These are phyloP conservation scores for Oncorhynchus tshawytscha DNA, from an alignment of 2,113 vertebrate genomes.

Conservation along the genomic window DNA sequence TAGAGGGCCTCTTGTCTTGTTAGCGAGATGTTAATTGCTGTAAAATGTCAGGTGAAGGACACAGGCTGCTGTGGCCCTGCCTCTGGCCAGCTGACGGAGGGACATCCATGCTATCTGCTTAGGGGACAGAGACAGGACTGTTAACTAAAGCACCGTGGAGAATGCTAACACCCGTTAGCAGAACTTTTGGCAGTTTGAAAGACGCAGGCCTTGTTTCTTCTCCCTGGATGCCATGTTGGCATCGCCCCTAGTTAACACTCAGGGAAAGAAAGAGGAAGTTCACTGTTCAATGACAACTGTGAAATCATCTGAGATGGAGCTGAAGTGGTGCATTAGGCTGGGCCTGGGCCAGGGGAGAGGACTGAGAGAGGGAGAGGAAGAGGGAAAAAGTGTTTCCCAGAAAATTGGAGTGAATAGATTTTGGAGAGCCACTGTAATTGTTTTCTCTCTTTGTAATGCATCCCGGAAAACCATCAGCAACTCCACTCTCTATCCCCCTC, in stretches of 20 bases:
- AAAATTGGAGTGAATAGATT: conserved; percentile 52
- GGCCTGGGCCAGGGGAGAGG: conserved; percentile 40
- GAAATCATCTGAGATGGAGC: conserved; percentile 68
- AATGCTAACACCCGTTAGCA: conserved; percentile 34
- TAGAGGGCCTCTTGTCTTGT: conserved; percentile 52
- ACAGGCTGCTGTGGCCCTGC: conserved; percentile 9
- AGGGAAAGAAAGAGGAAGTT: conserved; percentile 56
- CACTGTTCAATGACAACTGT: conserved; percentile 66
- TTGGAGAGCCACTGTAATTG: conserved; percentile 52
- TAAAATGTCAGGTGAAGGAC: conserved; percentile 48
- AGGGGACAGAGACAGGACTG: conserved; percentile 22
- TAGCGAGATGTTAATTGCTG: conserved; percentile 58
- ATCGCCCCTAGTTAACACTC: conserved; percentile 42
- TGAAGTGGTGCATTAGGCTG: conserved; percentile 61
- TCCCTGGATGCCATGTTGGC: conserved; percentile 55
- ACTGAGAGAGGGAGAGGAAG: conserved; percentile 5
- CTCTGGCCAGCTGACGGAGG: not conserved
- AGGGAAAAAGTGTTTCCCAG: conserved; percentile 36
- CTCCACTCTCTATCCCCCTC: not conserved
- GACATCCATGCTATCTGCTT: not conserved
- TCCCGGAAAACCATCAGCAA: conserved; percentile 46
- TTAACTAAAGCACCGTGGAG: conserved; percentile 33
- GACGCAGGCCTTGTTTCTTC: conserved; percentile 6
- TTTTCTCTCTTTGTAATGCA: conserved; percentile 48
- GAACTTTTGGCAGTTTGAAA: conserved; percentile 30